Evolutionary conservation across 2,113 vertebrate species (phyloP), one percentile per base, ranked within the genome.

Genomic region (Genyomyrus donnyi): DNA sequence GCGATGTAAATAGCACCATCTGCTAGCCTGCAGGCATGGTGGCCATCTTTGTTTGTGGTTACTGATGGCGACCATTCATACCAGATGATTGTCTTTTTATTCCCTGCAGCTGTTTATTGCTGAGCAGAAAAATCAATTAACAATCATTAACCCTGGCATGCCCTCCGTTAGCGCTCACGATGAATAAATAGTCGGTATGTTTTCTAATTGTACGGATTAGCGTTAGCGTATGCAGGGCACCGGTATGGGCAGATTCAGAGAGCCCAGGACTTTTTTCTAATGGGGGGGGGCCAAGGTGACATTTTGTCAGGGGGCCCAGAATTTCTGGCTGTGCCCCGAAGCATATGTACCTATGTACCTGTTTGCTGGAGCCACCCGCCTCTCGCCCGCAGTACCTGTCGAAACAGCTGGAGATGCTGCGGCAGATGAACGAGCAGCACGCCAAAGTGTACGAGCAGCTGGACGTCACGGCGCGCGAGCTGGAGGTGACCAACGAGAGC

Each of bases 371-470:
- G 62, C 62, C n/a, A 11, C n/a, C 24, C 3, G 27, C n/a, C 50
- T 58, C 24, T 58, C n/a, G 87, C 87, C 58, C 66, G 50, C 91
- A 99, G 98, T 99, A 99, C 93, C 94, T 99, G 92, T 97, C 97
- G 93, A 99, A 99, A 93, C 98, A 99, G 92, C 94, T 99, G 91
- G 98, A 99, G 89, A 98, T 95, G 90, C 85, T 99, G 91, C 93
- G 98, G 86, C 98, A 98, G 11, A 97, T 99, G 96, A 99, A 99
- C 0, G 98, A 99, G 90, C 98, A 99, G 94, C 98, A 99, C 0
- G 98, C 98, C 0, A 99, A 99, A 90, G 98, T 99, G 91, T 99
- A 99, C 0, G 98, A 99, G 91, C 98, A 99, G 96, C 94, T 99
- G 95, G 98, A 99, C 48, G 95, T 98, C 92, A 98, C 98, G 0